These are phyloP conservation scores for Sturnira hondurensis DNA, from an alignment of 2,113 vertebrate species.

Conservation along the genomic window DNA sequence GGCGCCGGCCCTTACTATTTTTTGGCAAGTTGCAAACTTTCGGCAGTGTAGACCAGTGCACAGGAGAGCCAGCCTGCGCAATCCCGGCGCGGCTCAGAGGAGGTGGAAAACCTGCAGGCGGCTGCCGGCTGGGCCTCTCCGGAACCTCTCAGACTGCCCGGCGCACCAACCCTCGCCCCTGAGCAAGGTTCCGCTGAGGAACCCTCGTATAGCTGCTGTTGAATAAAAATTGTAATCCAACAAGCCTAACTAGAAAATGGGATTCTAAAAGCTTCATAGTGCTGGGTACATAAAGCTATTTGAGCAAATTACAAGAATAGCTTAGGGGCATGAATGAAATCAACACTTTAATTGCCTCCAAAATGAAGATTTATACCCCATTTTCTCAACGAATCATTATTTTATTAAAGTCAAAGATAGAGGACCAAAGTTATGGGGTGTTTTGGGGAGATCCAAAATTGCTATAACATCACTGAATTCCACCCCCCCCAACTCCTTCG, in stretches of 20 bases:
- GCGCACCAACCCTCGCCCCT: neutral
- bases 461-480: neutral
- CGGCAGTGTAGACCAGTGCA: neutral
- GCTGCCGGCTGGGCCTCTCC: neutral
- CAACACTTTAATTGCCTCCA: slow-evolving; percentile 98
- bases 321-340: slow-evolving; percentile 92
- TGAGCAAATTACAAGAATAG: slow-evolving; percentile 93
- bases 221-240: slow-evolving; percentile 84
- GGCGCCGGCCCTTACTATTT: neutral
- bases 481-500: neutral
- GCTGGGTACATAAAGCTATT: slow-evolving; percentile 92
- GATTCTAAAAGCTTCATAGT: slow-evolving; percentile 89
- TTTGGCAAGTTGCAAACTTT: slow-evolving; percentile 49
- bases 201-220: slow-evolving; percentile 73
- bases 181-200: slow-evolving; percentile 47
- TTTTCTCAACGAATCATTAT: slow-evolving; percentile 88
- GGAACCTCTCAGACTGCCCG: accelerated
- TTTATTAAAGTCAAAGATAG: slow-evolving; percentile 83
- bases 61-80: neutral
- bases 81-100: neutral
- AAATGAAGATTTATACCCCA: slow-evolving; percentile 95
- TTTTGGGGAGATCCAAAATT: neutral
- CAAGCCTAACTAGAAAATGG: slow-evolving; percentile 90
- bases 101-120: neutral
- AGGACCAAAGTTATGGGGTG: slow-evolving; percentile 65